Evolutionary conservation across 2,113 vertebrate species (phyloP).

Genomic region (Bubo scandiacus): DNA sequence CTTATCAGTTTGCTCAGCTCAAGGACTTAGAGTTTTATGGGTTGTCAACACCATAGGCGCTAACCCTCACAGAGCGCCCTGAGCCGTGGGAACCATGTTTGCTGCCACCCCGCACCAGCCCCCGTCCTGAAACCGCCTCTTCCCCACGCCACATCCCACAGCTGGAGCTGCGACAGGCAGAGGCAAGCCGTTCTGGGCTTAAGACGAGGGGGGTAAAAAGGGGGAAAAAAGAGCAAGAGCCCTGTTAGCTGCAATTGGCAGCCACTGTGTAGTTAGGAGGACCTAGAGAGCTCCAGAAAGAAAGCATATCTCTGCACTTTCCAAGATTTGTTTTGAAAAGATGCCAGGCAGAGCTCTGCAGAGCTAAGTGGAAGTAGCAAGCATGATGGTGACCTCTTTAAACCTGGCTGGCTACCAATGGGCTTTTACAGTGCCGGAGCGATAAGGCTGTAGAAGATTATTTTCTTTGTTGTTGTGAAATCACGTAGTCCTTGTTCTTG

Average conservation of each 20-base stretch:
- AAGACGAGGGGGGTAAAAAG: background rate
- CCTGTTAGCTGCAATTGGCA: constrained; percentile 1
- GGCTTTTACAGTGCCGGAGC: background rate
- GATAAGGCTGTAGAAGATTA: constrained; percentile 13
- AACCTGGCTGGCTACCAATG: constrained; percentile 27
- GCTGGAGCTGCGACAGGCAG: background rate
- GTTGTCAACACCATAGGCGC: background rate
- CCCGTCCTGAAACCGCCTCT: background rate
- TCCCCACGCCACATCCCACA: accelerated
- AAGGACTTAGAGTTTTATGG: background rate
- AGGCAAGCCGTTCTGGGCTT: background rate
- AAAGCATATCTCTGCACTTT: constrained; percentile 70
- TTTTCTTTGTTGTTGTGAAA: constrained; percentile 31
- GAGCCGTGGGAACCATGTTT: background rate
- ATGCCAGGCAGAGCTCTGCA: constrained; percentile 73
- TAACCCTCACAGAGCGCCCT: accelerated
- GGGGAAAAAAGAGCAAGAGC: background rate
- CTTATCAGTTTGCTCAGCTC: background rate
- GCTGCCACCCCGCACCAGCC: background rate
- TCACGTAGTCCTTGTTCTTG: constrained; percentile 19
- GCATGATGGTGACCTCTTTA: constrained; percentile 66
- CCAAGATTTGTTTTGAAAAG: constrained; percentile 78
- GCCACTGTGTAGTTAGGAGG: constrained; percentile 18
- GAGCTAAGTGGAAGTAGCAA: constrained; percentile 72
- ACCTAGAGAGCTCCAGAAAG: constrained; percentile 57